Percentiles rank a stretch among this genome's conserved stretches.
phyloP scores from a whole-genome alignment of 2,113 vertebrate genomes.

The Oxyura jamaicensis region DNA sequence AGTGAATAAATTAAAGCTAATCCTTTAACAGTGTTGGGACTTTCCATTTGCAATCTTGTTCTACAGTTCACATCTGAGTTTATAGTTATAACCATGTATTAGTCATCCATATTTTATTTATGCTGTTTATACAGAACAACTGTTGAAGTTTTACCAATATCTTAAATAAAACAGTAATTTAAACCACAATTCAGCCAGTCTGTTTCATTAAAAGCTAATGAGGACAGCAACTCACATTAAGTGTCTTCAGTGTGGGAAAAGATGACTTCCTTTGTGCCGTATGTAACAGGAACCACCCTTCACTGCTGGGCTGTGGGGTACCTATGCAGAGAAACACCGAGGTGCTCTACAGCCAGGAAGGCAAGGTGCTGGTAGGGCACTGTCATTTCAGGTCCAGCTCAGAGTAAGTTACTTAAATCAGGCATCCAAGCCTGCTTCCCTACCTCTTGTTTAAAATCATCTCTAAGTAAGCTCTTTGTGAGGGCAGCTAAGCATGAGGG shows the following conservation, averaged over 20 bases:
- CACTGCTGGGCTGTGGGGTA: neutral
- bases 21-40: slow-evolving; percentile 39
- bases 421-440: accelerated
- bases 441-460: neutral
- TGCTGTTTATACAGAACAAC: slow-evolving; percentile 79
- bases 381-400: neutral
- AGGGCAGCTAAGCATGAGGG: accelerated
- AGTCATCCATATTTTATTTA: slow-evolving; percentile 79
- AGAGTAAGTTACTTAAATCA: accelerated
- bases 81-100: slow-evolving; percentile 76
- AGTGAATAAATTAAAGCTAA: slow-evolving; percentile 50
- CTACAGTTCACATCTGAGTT: slow-evolving; percentile 69
- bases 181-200: slow-evolving; percentile 60
- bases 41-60: slow-evolving; percentile 52
- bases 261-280: neutral
- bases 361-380: neutral
- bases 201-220: slow-evolving; percentile 65
- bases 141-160: slow-evolving; percentile 82
- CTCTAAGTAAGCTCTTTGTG: accelerated
- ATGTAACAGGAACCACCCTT: accelerated
- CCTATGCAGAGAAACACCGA: accelerated
- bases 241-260: neutral
- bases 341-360: neutral
- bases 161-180: slow-evolving; percentile 85
- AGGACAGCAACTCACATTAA: neutral